Conservation (phyloP, 2,797 vertebrate species). For the Liparis tanakae region DNA sequence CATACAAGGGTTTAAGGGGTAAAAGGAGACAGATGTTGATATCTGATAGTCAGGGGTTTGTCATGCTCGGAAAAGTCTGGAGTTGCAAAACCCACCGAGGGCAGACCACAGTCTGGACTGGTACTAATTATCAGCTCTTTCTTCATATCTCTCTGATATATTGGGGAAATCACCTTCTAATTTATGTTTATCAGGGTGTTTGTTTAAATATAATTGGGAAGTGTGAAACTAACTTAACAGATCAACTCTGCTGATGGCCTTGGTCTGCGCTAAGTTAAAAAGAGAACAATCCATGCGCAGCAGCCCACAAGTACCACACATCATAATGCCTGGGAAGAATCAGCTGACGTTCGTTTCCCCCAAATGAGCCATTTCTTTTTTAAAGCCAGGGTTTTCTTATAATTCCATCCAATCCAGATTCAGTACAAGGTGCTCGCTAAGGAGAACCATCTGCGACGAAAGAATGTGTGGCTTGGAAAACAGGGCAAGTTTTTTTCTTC, state of each 20-base stretch:
- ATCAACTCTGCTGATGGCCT: slow-evolving; percentile 1
- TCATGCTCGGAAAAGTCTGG: slow-evolving; percentile 14
- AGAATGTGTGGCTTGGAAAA: slow-evolving; percentile 67
- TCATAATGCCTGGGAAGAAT: slow-evolving; percentile 59
- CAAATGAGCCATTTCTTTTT: slow-evolving; percentile 59
- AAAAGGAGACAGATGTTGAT: slow-evolving; percentile 20
- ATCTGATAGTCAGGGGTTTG: slow-evolving; percentile 21
- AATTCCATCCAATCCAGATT: slow-evolving; percentile 57
- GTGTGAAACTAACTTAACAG: slow-evolving; percentile 3
- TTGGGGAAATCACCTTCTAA: slow-evolving; percentile 12
- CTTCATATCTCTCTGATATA: slow-evolving; percentile 2
- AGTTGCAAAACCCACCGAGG: slow-evolving; percentile 7
- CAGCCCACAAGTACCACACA: slow-evolving; percentile 51
- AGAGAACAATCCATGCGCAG: slow-evolving; percentile 44
- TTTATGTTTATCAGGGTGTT: slow-evolving; percentile 16
- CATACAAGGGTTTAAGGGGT: background rate
- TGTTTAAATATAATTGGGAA: slow-evolving; percentile 21
- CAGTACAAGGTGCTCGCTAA: slow-evolving; percentile 54
- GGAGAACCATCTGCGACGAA: slow-evolving; percentile 68
- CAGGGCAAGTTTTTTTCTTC: slow-evolving; percentile 22
- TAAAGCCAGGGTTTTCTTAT: slow-evolving; percentile 41
- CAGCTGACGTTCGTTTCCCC: slow-evolving; percentile 63
- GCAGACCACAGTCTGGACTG: slow-evolving; percentile 30
- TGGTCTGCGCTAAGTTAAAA: slow-evolving; percentile 25
- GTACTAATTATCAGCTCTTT: slow-evolving; percentile 20